Evolutionary conservation across 2,113 vertebrate species (phyloP), one percentile per base, ranked within the genome.

Genomic region (Boulengeromyrus knoepffleri): DNA sequence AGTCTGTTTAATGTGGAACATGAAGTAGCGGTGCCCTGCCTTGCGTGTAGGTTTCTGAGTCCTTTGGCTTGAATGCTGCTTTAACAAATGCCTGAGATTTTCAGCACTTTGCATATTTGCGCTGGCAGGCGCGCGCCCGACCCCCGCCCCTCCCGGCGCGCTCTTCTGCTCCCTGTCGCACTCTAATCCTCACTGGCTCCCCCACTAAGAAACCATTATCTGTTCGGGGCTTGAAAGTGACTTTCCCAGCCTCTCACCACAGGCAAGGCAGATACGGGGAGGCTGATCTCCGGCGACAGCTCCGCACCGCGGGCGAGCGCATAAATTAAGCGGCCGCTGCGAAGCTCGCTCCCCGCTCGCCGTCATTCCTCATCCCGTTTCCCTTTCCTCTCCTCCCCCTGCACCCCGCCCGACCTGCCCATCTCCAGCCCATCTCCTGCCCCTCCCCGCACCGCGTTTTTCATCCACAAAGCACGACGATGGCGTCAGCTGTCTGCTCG

Each of bases 251-350:
- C 27, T 27, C 49, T 85, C 85, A 36, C 90, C n/a, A 31, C 74
- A 88, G 52, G 87, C 77, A 7, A 19, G 52, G 77, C 53, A 36
- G 74, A 89, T 49, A 77, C 52, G 27, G 53, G 77, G 74, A 85
- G 86, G 27, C 87, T 90, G 80, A 88, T 90, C 80, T 84, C 56
- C 45, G 36, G 53, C 39, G 52, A 88, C 87, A 47, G 52, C 66
- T 47, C 49, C 24, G 31, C 85, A 85, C 90, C 77, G 24, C 87
- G 24, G 90, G 90, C 74, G 9, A 85, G 39, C 13, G 77, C 21
- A 52, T 90, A 90, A 85, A 90, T 90, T 90, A 90, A 90, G 50
- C 74, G 21, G 36, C 17, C 24, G 52, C 66, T 47, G 50, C 39
- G 15, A 47, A 62, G 19, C 31, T 6, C 49, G 10, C 66, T 12